These are phyloP conservation scores for Gonatopus flavifemur DNA, from an alignment of 1,140 invertebrate species.

Conservation along the genomic window DNA sequence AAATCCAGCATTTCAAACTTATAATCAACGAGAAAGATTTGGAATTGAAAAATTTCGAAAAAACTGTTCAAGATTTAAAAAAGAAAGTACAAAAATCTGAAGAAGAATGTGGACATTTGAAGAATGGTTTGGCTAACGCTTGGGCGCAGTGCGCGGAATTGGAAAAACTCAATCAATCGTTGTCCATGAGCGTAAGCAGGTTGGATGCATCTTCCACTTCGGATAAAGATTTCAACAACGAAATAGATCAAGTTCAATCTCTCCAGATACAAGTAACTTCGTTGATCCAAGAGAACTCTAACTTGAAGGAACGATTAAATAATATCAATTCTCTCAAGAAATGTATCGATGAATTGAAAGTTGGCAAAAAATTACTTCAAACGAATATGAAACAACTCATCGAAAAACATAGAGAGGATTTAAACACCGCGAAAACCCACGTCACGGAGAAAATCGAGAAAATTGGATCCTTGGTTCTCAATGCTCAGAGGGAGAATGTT, in stretches of 20 bases:
- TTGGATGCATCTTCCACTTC: conserved; percentile 39
- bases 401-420: conserved; percentile 48
- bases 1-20: conserved; percentile 30
- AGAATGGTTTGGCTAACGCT: conserved; percentile 63
- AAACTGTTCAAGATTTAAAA: conserved; percentile 64
- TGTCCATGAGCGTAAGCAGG: conserved; percentile 55
- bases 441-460: conserved; percentile 31
- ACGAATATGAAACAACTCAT: conserved; percentile 26
- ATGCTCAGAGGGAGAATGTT: conserved; percentile 53
- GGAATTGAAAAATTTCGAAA: conserved; percentile 61
- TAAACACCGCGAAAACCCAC: conserved; percentile 30
- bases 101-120: conserved; percentile 62
- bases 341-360: conserved; percentile 29
- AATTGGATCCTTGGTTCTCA: conserved; percentile 47
- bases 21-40: conserved; percentile 36
- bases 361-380: conserved; percentile 20
- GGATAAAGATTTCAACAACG: too few species aligned
- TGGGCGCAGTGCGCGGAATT: conserved; percentile 64
- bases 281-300: conserved; percentile 17
- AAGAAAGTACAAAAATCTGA: conserved; percentile 64
- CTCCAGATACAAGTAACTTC: conserved; percentile 30
- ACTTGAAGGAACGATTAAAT: conserved; percentile 21
- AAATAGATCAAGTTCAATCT: too few species aligned
- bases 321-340: conserved; percentile 25
- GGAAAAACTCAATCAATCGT: conserved; percentile 59